Evolutionary conservation across 2,797 vertebrate species (phyloP).

Genomic region (Halcyon chelicuti): DNA sequence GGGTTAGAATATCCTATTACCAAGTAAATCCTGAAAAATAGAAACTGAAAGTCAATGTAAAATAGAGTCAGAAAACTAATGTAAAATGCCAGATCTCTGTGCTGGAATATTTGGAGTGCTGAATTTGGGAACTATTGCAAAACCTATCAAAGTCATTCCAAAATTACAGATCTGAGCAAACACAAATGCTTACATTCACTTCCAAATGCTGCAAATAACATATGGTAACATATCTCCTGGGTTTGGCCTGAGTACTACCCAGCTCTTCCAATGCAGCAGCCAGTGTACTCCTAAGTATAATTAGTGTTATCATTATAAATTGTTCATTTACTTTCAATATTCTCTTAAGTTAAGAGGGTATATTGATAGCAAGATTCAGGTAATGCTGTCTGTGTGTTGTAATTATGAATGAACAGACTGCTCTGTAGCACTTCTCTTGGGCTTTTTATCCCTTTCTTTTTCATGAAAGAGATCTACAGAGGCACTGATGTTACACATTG

Average conservation of each 20-base stretch:
- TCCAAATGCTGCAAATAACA: not conserved
- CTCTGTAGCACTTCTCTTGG: not conserved
- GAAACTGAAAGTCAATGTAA: not conserved
- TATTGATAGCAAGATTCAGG: not conserved
- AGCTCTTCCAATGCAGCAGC: constrained; percentile 6
- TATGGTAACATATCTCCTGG: not conserved
- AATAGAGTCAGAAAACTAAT: not conserved
- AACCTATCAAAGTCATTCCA: not conserved
- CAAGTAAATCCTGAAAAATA: not conserved
- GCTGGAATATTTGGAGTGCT: not conserved
- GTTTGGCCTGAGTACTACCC: not conserved
- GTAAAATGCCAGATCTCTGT: not conserved
- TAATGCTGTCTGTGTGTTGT: not conserved
- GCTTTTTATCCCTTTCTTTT: not conserved
- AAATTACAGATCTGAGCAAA: not conserved
- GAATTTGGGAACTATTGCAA: not conserved
- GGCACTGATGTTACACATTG: not conserved
- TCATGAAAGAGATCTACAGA: not conserved
- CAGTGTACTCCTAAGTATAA: constrained; percentile 48
- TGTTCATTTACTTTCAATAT: constrained; percentile 34
- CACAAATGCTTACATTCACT: not conserved
- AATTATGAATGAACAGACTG: constrained; percentile 15
- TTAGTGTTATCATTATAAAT: not conserved
- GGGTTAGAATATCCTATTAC: constrained; percentile 7
- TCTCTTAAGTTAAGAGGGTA: not conserved